Percentiles rank a stretch among this genome's conserved stretches.
Evolutionary conservation across 1,140 invertebrate genomes (phyloP).

Genomic region (Pantala flavescens): DNA sequence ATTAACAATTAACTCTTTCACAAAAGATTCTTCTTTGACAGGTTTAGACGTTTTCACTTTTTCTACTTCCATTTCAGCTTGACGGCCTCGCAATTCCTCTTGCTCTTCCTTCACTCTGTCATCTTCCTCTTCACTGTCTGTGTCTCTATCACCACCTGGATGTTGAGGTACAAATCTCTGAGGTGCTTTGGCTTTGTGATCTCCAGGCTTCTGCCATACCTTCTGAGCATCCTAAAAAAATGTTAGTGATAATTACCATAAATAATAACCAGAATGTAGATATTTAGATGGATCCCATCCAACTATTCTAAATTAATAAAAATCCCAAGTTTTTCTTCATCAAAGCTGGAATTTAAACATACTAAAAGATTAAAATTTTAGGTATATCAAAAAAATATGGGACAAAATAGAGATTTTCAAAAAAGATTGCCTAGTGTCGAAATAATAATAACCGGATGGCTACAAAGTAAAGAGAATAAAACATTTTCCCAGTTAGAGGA

Average conservation of each 20-base stretch:
- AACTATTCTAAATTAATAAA: too few relatives aligned
- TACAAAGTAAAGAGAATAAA: too few relatives aligned
- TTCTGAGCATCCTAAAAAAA: conserved; percentile 35
- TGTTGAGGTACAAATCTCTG: conserved; percentile 32
- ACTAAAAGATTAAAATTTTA: too few relatives aligned
- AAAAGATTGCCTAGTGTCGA: too few relatives aligned
- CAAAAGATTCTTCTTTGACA: conserved; percentile 18
- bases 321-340: too few relatives aligned
- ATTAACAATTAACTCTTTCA: not conserved
- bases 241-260: conserved; percentile 13
- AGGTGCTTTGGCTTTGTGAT: conserved; percentile 30
- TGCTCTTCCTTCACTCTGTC: conserved; percentile 26
- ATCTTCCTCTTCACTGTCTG: conserved; percentile 34
- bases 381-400: too few relatives aligned
- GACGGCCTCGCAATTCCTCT: conserved; percentile 20
- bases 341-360: too few relatives aligned
- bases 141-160: conserved; percentile 35
- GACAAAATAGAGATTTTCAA: too few relatives aligned
- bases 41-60: conserved; percentile 15
- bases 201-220: conserved; percentile 40
- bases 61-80: conserved; percentile 19
- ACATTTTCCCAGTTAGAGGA: too few relatives aligned
- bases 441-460: too few relatives aligned
- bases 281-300: too few relatives aligned
- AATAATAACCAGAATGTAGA: not conserved